Evolutionary conservation across 2,113 vertebrate genomes (phyloP), one percentile per base, ranked within the genome.

Genomic region (Chlorodrepanis virens): DNA sequence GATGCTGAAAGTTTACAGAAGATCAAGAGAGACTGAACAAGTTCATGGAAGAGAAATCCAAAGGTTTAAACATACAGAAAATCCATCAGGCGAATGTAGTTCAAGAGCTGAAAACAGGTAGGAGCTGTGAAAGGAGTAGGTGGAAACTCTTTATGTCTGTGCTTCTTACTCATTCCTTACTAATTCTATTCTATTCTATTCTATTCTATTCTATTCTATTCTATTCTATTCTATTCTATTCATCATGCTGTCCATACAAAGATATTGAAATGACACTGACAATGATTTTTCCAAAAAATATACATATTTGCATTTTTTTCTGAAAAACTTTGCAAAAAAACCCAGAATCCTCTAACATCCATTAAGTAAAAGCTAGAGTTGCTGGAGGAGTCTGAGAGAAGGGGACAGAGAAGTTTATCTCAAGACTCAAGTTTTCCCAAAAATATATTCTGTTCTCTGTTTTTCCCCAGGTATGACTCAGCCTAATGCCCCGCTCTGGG

Each of bases 401-500:
- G 16, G 6, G 23, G 25, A 23, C 8, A 50, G 40, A 54, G 14
- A 61, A 85, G 89, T 71, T 19, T 72, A 40, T 33, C 49, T n/a
- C 29, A 50, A 84, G 28, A 75, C 18, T 50, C 12, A 28, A 22
- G 31, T 89, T 72, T 40, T 83, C 20, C 25, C 25, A 17, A 59
- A 71, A 50, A 31, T 35, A 59, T 4, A 49, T 50, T 71, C 49
- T 57, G 4, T 40, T 50, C 14, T 45, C 27, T 80, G 18, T 35
- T 77, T 8, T 59, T 20, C 39, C 29, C 18, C 2, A 2, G 33
- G 21, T 52, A 28, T 29, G 4, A 90, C 15, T 74, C 50, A 74
- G 27, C 14, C 37, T 28, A n/a, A 75, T 0, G 0, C 11, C 2
- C 2, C 1, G 1, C 6, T 6, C 13, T 8, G 37, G n/a, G 31